Evolutionary conservation across 2,888 invertebrate species (phyloP).

Genomic region (Sesamia inferens): DNA sequence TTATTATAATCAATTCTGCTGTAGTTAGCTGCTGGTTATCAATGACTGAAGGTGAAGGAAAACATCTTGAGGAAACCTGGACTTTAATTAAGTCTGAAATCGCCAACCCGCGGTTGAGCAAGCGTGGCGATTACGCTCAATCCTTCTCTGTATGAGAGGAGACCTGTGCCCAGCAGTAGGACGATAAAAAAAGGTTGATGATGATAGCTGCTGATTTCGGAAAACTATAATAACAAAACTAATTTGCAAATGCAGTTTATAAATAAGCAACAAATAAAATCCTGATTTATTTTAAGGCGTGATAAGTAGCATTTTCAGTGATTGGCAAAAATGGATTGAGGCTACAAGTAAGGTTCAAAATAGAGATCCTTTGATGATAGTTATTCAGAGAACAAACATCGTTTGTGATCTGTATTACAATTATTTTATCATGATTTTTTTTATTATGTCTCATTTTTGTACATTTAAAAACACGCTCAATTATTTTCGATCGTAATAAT

Average conservation of each 20-base stretch:
- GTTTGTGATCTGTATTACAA: too few relatives aligned
- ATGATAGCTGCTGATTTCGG: not conserved
- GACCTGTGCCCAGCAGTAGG: too few relatives aligned
- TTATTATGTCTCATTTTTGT: not conserved
- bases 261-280: not conserved
- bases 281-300: not conserved
- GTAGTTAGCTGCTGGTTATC: not conserved
- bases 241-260: not conserved
- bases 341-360: not conserved
- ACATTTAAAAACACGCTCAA: not conserved
- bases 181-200: too few relatives aligned
- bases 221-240: not conserved
- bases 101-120: too few relatives aligned
- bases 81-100: too few relatives aligned
- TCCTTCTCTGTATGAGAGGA: too few relatives aligned
- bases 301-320: not conserved
- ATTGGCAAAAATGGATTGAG: not conserved
- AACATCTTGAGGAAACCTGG: too few relatives aligned
- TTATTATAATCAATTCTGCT: slow-evolving; percentile 20
- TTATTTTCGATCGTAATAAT: not conserved
- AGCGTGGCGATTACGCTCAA: too few relatives aligned
- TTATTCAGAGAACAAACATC: not conserved
- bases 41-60: too few relatives aligned
- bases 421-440: too few relatives aligned
- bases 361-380: not conserved